Percentiles rank a stretch among this genome's conserved stretches.
phyloP scores from a whole-genome alignment of 1,140 invertebrate genomes.

The Xylocopa sonorina region DNA sequence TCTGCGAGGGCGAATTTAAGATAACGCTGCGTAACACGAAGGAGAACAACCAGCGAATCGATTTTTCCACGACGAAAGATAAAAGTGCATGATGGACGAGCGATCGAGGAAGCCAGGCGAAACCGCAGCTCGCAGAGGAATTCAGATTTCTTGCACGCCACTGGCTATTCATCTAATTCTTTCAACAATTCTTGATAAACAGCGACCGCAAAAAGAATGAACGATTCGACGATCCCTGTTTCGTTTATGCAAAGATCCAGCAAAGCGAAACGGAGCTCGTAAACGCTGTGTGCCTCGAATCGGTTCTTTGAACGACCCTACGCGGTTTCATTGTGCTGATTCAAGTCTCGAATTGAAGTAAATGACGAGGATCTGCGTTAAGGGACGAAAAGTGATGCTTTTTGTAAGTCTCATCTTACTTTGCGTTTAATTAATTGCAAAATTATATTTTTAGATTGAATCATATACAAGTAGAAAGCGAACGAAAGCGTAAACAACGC shows the following conservation, averaged over 20 bases:
- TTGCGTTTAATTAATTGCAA: too few species aligned
- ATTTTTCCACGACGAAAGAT: slow-evolving; percentile 14
- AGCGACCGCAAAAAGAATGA: not conserved
- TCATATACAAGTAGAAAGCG: too few species aligned
- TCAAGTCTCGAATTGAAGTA: too few species aligned
- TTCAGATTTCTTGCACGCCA: not conserved
- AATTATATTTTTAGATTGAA: not conserved
- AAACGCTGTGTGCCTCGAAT: too few species aligned
- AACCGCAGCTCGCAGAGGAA: not conserved
- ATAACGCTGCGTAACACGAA: slow-evolving; percentile 18
- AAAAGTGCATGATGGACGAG: slow-evolving; percentile 10
- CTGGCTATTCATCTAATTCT: not conserved
- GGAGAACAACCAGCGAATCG: slow-evolving; percentile 9
- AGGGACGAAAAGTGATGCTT: too few species aligned
- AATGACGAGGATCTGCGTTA: too few species aligned
- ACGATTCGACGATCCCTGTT: not conserved
- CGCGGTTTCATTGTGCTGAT: too few species aligned
- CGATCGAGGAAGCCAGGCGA: slow-evolving; percentile 3
- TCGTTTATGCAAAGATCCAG: not conserved
- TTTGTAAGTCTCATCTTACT: too few species aligned
- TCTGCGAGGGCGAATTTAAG: slow-evolving; percentile 10
- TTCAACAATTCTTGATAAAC: not conserved
- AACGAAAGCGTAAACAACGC: too few species aligned
- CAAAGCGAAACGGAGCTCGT: not conserved
- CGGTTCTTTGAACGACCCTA: not conserved